Base-by-base conservation (phyloP, 1,140 invertebrate genomes). In the Catajapyx aquilonaris region DNA sequence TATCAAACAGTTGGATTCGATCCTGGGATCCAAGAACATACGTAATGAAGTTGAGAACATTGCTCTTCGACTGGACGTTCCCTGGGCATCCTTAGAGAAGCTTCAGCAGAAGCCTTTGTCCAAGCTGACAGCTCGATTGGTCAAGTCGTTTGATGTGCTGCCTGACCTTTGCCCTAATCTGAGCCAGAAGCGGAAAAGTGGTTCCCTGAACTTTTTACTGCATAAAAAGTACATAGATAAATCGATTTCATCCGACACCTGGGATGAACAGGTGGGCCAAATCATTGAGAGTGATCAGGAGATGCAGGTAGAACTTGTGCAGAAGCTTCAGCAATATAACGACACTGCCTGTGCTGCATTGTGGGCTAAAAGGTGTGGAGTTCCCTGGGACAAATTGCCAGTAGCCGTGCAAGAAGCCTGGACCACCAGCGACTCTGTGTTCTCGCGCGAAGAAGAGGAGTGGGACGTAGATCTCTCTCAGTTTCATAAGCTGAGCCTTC, bases 221-320 rank as follows among this genome's bases (percentile, higher is more conserved):
- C 54, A 63, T 44, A 69, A 71, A 50, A 62, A 69, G 45, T 77
- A 69, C 52, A 51, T 59, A 22, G 66, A 73, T 39, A 55, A 60
- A 22, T 59, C 52, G 43, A 59, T 72, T 37, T 67, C n/a, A n/a
- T n/a, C n/a, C n/a, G n/a, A n/a, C n/a, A n/a, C n/a, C n/a, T 76
- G 67, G 57, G 62, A 65, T 42, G 75, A 79, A 57, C 66, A 76
- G 60, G 64, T 67, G 0, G 65, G 64, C 46, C 71, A 76, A 51
- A 65, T 68, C 11, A 56, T 73, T n/a, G 59, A 58, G 16, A 51
- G 61, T 35, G 56, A 68, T 38, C 30, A 47, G 20, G 56, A 62
- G 25, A 42, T 76, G 4, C 64, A 70, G 46, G 37, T 55, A 18
- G 64, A 71, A 43, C 48, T 74, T 16, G 52, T 76, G 1, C n/a